phyloP scores from a whole-genome alignment of 2,888 invertebrate genomes.

The Nasonia oneida region DNA sequence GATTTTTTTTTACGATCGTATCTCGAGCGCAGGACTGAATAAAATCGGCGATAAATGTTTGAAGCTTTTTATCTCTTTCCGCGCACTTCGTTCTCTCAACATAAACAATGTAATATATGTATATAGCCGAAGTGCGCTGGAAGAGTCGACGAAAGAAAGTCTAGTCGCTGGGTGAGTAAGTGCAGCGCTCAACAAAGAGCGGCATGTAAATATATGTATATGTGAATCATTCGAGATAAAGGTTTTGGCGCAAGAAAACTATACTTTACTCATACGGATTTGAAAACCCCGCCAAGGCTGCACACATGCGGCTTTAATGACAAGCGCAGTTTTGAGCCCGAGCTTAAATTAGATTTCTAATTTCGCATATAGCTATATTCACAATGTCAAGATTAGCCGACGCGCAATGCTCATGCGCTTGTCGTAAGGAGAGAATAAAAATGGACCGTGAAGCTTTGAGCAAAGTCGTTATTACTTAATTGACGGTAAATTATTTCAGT shows the following conservation, averaged over 20 bases:
- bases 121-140: not conserved
- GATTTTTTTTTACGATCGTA: not conserved
- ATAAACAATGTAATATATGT: not conserved
- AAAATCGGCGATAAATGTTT: not conserved
- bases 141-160: not conserved
- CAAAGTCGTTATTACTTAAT: not conserved
- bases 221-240: conserved; percentile 38
- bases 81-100: not conserved
- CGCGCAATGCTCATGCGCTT: not conserved
- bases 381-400: conserved; percentile 16
- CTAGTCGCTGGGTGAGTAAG: not conserved
- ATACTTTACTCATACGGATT: conserved; percentile 17
- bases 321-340: conserved; percentile 39
- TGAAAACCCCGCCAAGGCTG: conserved; percentile 46
- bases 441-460: not conserved
- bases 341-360: conserved; percentile 57
- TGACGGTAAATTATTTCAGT: not conserved
- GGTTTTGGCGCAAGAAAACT: conserved; percentile 15
- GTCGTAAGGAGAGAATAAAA: conserved; percentile 3
- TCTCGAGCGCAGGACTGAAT: not conserved
- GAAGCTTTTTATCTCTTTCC: not conserved
- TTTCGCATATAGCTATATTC: conserved; percentile 22
- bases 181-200: conserved; percentile 5
- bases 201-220: not conserved
- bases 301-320: conserved; percentile 16